Conservation (phyloP, 2,797 vertebrate genomes). For the Coregonus sp. region DNA sequence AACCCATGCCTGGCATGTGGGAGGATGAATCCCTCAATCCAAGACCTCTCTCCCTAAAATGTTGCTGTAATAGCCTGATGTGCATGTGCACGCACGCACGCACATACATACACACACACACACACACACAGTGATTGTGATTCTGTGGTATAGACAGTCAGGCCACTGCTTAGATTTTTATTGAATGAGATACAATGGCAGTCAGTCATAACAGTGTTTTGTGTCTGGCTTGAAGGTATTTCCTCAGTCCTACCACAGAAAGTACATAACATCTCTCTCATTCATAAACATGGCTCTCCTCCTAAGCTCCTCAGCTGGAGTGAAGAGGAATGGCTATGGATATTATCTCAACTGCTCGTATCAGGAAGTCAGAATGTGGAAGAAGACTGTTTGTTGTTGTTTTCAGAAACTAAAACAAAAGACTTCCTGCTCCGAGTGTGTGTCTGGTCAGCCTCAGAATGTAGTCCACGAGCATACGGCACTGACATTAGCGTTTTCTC, state of each 20-base stretch:
- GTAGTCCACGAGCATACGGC: too few relatives aligned
- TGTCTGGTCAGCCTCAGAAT: constrained; percentile 7
- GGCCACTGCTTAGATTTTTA: not conserved
- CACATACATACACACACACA: not conserved
- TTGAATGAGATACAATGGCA: not conserved
- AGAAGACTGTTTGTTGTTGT: not conserved
- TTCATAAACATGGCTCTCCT: not conserved
- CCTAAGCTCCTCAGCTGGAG: not conserved
- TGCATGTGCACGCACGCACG: not conserved
- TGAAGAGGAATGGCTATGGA: not conserved
- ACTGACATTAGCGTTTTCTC: not conserved
- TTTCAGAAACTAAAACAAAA: not conserved
- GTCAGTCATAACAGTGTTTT: not conserved
- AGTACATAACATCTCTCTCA: not conserved
- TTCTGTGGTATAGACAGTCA: not conserved
- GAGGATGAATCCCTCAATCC: too few relatives aligned
- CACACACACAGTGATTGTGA: not conserved
- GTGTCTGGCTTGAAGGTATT: not conserved
- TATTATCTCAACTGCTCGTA: not conserved
- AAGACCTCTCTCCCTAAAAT: not conserved
- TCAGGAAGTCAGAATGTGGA: not conserved
- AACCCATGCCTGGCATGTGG: not conserved
- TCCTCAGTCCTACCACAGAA: not conserved
- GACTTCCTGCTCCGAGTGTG: not conserved
- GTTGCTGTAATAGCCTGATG: not conserved